Base-by-base conservation (phyloP, 1,140 invertebrate genomes). In the Eubasilissa regina region DNA sequence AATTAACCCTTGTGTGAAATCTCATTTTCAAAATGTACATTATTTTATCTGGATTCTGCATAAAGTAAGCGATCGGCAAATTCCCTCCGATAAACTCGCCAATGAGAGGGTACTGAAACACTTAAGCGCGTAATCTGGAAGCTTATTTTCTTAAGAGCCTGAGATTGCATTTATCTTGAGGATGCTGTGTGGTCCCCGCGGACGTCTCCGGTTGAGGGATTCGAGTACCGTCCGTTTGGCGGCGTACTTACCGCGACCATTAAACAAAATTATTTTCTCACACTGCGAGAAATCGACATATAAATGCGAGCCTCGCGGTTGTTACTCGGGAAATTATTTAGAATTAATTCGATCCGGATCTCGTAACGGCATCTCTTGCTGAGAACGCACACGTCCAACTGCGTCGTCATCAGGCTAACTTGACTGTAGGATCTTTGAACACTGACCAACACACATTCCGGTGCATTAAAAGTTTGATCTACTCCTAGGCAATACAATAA, bases 91-190 rank as follows among this genome's bases (percentile, higher is more conserved):
- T 35, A 35, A 35, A 35, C 25, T 6, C 25, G 25, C 25, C 25
- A 35, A 35, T 35, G 25, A 35, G 25, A 6, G 25, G 1, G 25
- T 1, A 45, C 17, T 70, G 66, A 70, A 70, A 70, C 66, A 70
- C 66, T 70, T 70, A 47, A 70, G 35, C 0, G 70, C 70, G 70
- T 73, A 73, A 73, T 73, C 70, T 53, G 70, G 70, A 53, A 73
- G 70, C 70, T 73, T 43, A 15, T 15, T 66, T n/a, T 66, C 13
- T 43, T 73, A 73, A 73, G 19, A 73, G 70, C 70, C 21, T 21
- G 21, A 21, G 70, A 73, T 73, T 53, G 43, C 47, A 53, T 17
- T 73, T 53, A 73, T 73, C 70, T 51, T 17, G 12, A 9, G 47
- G 21, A 51, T 19, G n/a, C 70, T 53, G 70, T 73, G 70, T 73